Percentiles rank a stretch among this genome's conserved stretches.
phyloP scores from a whole-genome alignment of 1,140 invertebrate genomes.

The Carcinoscorpius rotundicauda region DNA sequence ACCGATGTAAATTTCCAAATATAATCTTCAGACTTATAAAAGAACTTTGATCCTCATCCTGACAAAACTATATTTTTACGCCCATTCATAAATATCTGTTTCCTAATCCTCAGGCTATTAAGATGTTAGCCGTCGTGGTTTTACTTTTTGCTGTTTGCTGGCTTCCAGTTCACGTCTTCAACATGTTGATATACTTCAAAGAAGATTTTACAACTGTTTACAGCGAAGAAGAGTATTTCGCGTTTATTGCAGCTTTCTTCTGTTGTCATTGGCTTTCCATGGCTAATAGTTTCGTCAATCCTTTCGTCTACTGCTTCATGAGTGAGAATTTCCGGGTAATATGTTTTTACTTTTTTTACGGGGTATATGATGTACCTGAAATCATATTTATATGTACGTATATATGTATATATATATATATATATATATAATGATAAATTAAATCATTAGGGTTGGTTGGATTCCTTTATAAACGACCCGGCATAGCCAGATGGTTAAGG shows the following conservation, averaged over 20 bases:
- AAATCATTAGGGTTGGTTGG: too few relatives aligned
- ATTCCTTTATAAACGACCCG: too few relatives aligned
- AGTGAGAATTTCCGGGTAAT: constrained; percentile 67
- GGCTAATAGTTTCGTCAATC: constrained; percentile 72
- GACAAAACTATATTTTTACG: not conserved
- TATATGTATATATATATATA: too few relatives aligned
- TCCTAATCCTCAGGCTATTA: constrained; percentile 36
- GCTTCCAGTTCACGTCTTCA: constrained; percentile 40
- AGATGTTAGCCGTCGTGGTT: constrained; percentile 44
- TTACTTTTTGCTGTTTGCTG: constrained; percentile 43
- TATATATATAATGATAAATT: too few relatives aligned
- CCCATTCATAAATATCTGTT: not conserved
- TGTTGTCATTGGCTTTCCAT: constrained; percentile 42
- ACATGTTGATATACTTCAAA: constrained; percentile 29
- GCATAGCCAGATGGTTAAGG: too few relatives aligned
- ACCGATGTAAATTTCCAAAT: not conserved
- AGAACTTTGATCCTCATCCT: not conserved
- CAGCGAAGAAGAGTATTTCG: constrained; percentile 25
- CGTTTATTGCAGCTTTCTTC: constrained; percentile 36
- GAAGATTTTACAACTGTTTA: constrained; percentile 21
- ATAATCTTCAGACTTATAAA: not conserved
- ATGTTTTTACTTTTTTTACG: too few relatives aligned
- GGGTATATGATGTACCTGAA: too few relatives aligned
- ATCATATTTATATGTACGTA: too few relatives aligned
- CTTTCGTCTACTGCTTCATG: constrained; percentile 77